Evolutionary conservation across 2,113 vertebrate genomes (phyloP).

Genomic region (Rhinoderma darwinii): DNA sequence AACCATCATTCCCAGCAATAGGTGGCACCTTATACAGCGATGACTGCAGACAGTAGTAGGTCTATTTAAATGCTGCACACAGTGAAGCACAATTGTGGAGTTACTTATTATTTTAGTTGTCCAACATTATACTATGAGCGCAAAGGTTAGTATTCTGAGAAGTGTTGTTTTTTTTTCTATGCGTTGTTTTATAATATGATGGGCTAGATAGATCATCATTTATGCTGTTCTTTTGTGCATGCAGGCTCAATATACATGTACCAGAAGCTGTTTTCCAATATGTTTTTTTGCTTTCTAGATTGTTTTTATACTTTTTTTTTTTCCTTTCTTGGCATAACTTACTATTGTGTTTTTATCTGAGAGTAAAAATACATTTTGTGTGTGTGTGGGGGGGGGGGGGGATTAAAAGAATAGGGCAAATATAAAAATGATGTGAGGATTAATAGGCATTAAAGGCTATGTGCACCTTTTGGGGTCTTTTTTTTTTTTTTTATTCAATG

Average conservation of each 20-base stretch:
- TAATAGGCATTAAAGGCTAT: too few species aligned
- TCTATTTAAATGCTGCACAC: background rate
- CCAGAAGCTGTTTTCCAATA: too few species aligned
- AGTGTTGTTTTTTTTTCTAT: background rate
- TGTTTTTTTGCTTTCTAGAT: too few species aligned
- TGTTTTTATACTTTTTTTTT: background rate
- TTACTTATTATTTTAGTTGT: background rate
- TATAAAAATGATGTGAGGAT: too few species aligned
- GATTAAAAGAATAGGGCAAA: too few species aligned
- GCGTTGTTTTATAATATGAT: background rate
- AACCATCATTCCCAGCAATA: background rate
- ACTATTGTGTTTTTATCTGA: background rate
- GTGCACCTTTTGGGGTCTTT: too few species aligned
- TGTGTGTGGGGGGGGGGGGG: too few species aligned
- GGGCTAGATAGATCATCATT: too few species aligned
- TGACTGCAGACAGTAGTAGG: background rate
- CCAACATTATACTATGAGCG: background rate
- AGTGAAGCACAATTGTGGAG: background rate
- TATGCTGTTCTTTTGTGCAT: too few species aligned
- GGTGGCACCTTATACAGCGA: background rate
- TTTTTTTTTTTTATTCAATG: too few species aligned
- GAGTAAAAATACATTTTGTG: too few species aligned
- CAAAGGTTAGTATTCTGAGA: slow-evolving; percentile 31
- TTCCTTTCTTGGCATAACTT: background rate
- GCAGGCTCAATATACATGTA: too few species aligned